phyloP scores from a whole-genome alignment of 2,797 vertebrate species.

The Squalus acanthias region DNA sequence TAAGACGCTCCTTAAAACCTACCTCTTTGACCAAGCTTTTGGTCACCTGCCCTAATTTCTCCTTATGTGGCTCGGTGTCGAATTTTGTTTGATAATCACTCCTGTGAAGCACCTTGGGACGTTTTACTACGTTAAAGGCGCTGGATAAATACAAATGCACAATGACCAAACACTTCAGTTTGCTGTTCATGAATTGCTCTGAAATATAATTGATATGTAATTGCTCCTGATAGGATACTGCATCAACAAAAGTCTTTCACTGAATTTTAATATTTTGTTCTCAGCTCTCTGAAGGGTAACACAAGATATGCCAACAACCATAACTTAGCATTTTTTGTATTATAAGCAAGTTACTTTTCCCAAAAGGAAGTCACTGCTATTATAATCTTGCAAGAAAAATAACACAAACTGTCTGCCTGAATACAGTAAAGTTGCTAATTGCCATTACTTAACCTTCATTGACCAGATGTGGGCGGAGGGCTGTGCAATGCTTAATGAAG shows the following conservation, averaged over 20 bases:
- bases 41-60: too few species aligned
- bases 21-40: neutral
- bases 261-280: neutral
- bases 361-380: neutral
- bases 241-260: neutral
- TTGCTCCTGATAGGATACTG: neutral
- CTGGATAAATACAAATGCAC: neutral
- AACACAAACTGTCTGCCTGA: neutral
- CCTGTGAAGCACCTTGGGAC: neutral
- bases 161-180: neutral
- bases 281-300: neutral
- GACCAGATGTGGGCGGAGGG: slow-evolving; percentile 10
- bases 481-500: slow-evolving; percentile 7
- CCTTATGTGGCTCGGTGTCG: too few species aligned
- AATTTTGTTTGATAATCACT: neutral
- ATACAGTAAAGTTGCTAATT: slow-evolving; percentile 30
- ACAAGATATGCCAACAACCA: neutral
- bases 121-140: neutral
- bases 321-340: neutral
- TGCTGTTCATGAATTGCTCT: neutral
- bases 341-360: neutral
- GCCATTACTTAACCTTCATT: slow-evolving; percentile 32
- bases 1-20: neutral
- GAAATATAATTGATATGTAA: neutral
- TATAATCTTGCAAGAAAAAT: neutral